Evolutionary conservation across 1,140 invertebrate species (phyloP), one percentile per base, ranked within the genome.

Genomic region (Trichomalopsis sarcophagae): DNA sequence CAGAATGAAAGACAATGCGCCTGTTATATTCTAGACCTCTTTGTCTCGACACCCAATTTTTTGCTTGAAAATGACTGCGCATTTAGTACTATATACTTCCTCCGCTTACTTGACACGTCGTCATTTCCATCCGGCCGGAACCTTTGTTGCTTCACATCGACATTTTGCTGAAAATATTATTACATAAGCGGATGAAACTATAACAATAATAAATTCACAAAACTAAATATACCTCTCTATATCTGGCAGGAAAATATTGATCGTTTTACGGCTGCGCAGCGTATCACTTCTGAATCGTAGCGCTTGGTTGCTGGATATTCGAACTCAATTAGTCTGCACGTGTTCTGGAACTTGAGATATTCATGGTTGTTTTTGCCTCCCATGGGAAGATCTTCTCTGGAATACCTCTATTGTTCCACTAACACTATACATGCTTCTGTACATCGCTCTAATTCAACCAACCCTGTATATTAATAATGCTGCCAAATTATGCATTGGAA

Each of bases 251-350:
- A 21, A 50, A 55, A 55, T 55, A 55, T 55, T 55, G 50, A 55
- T 55, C 50, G 14, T 55, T 55, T 55, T 4, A 21, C 50, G 13
- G 17, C 13, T 0, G 17, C 13, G 50, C 50, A 55, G 50, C 33
- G 71, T 74, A 30, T 30, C 33, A 74, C 40, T 36, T 30, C 33
- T 36, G 27, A 36, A 74, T 30, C 13, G 71, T 74, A 36, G 6
- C 27, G 11, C n/a, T 40, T 68, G 21, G 14, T 27, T 78, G 30
- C 47, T 30, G 47, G 23, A 81, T 81, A 81, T 81, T 81, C 79
- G 10, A 71, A 81, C 69, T 88, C 87, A 90, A 91, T 91, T 90
- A 90, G 85, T 47, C 81, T 87, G 88, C 88, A 89, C 89, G 88
- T 89, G 88, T 87, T 88, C 84, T 84, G 83, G 17, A 71, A 50